phyloP scores from a whole-genome alignment of 2,888 invertebrate species.

The Limnephilus rhombicus region DNA sequence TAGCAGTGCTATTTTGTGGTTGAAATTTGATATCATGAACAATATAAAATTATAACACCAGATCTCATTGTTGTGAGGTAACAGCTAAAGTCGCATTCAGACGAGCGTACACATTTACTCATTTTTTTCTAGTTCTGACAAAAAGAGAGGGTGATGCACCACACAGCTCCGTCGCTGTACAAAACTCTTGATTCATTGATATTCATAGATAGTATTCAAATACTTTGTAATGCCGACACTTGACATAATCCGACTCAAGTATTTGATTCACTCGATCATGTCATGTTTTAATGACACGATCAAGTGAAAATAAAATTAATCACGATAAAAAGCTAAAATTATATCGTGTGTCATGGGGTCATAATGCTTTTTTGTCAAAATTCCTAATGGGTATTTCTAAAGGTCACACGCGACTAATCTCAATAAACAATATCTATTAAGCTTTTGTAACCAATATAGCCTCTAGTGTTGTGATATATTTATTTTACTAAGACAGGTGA shows the following conservation, averaged over 20 bases:
- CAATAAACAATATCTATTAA: not conserved
- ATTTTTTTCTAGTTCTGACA: not conserved
- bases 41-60: not conserved
- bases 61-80: not conserved
- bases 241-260: not conserved
- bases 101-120: no score
- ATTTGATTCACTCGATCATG: not conserved
- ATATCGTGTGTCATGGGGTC: not conserved
- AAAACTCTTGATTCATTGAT: not conserved
- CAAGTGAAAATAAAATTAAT: no score
- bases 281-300: not conserved
- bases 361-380: not conserved
- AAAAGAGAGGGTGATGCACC: not conserved
- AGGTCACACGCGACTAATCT: not conserved
- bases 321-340: not conserved
- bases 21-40: not conserved
- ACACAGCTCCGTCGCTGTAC: not conserved
- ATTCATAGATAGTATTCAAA: not conserved
- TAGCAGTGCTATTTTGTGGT: not conserved
- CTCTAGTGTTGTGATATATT: not conserved
- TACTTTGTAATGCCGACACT: not conserved
- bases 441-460: not conserved
- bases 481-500: not conserved
- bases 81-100: not conserved
- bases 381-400: not conserved